Evolutionary conservation across 2,113 vertebrate species (phyloP).

Genomic region (Pampusana beccarii): DNA sequence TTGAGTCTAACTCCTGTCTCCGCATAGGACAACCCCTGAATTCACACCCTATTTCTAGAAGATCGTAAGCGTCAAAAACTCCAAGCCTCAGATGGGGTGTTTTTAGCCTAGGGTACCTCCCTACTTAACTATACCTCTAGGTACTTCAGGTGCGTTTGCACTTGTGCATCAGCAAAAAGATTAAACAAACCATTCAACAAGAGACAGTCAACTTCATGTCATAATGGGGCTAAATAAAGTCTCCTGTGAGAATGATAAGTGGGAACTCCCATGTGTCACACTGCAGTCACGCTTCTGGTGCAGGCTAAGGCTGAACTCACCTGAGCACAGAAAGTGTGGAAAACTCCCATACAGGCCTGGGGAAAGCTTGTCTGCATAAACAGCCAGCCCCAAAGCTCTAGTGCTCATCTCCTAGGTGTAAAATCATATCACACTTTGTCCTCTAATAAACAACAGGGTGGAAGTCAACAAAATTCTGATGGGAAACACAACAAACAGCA

Average conservation of each 20-base stretch:
- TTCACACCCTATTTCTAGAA: neutral
- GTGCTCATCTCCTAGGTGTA: neutral
- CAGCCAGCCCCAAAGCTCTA: neutral
- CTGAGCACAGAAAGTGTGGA: neutral
- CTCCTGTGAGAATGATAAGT: neutral
- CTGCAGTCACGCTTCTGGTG: rapidly evolving
- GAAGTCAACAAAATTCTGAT: neutral
- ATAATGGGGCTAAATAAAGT: neutral
- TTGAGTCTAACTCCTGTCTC: too few relatives aligned
- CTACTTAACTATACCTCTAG: neutral
- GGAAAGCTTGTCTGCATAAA: neutral
- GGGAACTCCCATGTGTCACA: rapidly evolving
- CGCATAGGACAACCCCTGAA: too few relatives aligned
- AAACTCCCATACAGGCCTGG: neutral
- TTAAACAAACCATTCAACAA: neutral
- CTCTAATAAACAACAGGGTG: neutral
- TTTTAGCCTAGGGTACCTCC: neutral
- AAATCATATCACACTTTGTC: neutral
- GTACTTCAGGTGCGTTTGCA: neutral
- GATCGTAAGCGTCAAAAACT: neutral
- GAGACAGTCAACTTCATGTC: neutral
- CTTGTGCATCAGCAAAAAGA: neutral
- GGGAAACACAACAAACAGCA: neutral
- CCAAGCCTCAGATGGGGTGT: neutral
- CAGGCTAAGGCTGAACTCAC: neutral